Conservation (phyloP, 2,113 vertebrate genomes). For the Paramormyrops kingsleyae region DNA sequence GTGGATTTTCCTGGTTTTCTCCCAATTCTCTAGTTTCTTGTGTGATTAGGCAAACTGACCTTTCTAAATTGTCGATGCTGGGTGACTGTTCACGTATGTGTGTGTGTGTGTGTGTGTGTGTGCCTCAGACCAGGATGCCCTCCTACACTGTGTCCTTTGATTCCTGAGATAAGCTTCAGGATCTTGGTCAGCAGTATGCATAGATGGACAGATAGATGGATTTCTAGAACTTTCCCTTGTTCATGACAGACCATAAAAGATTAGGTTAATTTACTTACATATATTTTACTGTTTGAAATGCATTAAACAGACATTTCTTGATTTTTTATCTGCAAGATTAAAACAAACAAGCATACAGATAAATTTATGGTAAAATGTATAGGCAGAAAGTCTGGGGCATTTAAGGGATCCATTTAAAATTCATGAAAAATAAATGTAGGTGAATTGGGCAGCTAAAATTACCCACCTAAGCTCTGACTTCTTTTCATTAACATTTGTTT, state of each 20-base stretch:
- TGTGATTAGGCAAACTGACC: neutral
- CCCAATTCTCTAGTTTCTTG: neutral
- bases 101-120: neutral
- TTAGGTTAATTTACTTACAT: neutral
- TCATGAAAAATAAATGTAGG: constrained; percentile 1
- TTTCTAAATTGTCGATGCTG: neutral
- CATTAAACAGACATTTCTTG: neutral
- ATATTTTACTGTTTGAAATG: neutral
- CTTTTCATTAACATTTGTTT: neutral
- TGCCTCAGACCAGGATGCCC: neutral
- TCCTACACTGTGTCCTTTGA: neutral
- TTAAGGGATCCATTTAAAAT: neutral
- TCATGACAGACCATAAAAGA: neutral
- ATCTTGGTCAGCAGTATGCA: neutral
- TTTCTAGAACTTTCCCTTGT: neutral
- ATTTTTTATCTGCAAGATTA: neutral
- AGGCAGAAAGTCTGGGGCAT: neutral
- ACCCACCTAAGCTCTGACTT: neutral
- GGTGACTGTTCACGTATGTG: neutral
- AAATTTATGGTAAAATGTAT: neutral
- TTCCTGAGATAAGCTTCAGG: neutral
- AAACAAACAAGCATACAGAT: neutral
- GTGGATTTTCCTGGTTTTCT: neutral
- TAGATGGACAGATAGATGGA: neutral
- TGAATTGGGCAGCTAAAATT: neutral